Percentiles rank a stretch among this genome's conserved stretches.
phyloP scores from a whole-genome alignment of 2,113 vertebrate species.

The Mohoua ochrocephala region DNA sequence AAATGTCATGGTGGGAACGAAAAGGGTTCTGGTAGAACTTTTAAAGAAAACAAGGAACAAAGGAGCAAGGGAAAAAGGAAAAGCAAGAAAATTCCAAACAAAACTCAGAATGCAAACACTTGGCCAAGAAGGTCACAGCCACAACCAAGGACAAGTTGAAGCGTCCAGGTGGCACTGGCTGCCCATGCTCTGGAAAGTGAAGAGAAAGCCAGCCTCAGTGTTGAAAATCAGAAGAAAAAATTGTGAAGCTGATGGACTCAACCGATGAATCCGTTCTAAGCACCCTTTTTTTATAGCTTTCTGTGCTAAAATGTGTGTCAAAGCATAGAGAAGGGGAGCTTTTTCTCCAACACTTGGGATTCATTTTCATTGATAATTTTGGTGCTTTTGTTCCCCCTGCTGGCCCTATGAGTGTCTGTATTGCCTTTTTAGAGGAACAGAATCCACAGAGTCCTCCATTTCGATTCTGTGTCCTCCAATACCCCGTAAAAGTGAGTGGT shows the following conservation, averaged over 20 bases:
- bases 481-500: not conserved
- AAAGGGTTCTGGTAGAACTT: not conserved
- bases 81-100: not conserved
- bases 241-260: not conserved
- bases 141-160: not conserved
- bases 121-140: not conserved
- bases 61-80: not conserved
- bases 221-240: not conserved
- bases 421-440: not conserved
- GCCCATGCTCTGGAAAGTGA: not conserved
- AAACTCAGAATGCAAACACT: not conserved
- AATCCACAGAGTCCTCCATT: not conserved
- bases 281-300: not conserved
- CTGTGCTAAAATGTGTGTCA: not conserved
- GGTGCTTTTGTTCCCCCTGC: not conserved
- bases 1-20: not conserved
- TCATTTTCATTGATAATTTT: not conserved
- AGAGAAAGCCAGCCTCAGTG: not conserved
- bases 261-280: not conserved
- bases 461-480: not conserved
- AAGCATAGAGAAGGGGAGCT: not conserved
- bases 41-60: not conserved
- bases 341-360: not conserved
- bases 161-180: not conserved
- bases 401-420: not conserved